phyloP scores from a whole-genome alignment of 2,888 invertebrate genomes.

The Campopleginae sp. region DNA sequence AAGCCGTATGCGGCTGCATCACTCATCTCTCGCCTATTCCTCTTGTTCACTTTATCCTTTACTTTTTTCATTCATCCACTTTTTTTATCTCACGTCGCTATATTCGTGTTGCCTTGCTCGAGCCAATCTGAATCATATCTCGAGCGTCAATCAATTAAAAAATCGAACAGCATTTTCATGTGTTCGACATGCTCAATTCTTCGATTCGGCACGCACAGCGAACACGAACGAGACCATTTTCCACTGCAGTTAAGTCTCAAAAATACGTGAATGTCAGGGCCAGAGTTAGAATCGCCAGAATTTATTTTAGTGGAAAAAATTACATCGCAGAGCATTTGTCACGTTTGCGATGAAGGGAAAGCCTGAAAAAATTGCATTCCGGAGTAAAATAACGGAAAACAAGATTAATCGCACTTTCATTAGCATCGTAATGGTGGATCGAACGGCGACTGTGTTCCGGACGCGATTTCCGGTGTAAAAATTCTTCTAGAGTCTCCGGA shows the following conservation, averaged over 20 bases:
- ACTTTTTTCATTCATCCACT: constrained; percentile 58
- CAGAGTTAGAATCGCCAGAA: background rate
- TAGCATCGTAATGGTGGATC: background rate
- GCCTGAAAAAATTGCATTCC: no score
- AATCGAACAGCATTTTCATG: constrained; percentile 32
- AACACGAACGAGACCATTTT: background rate
- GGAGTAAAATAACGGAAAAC: background rate
- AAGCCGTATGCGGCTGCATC: background rate
- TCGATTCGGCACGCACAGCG: constrained; percentile 26
- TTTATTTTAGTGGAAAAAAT: background rate
- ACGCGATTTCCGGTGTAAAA: background rate
- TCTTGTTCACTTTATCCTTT: constrained; percentile 64
- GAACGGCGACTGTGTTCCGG: background rate
- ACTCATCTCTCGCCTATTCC: constrained; percentile 28
- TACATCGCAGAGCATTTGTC: background rate
- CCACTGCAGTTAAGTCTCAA: background rate
- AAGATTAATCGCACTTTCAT: background rate
- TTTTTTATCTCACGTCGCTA: constrained; percentile 32
- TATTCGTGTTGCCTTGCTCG: constrained; percentile 6
- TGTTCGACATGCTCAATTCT: constrained; percentile 60
- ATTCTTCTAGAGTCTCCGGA: background rate
- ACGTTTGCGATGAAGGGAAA: no score
- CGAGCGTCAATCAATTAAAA: constrained; percentile 59
- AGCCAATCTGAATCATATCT: constrained; percentile 17
- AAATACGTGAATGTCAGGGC: background rate